These are phyloP conservation scores for Mormoops blainvillei DNA, from an alignment of 2,113 vertebrate genomes.

Conservation along the genomic window DNA sequence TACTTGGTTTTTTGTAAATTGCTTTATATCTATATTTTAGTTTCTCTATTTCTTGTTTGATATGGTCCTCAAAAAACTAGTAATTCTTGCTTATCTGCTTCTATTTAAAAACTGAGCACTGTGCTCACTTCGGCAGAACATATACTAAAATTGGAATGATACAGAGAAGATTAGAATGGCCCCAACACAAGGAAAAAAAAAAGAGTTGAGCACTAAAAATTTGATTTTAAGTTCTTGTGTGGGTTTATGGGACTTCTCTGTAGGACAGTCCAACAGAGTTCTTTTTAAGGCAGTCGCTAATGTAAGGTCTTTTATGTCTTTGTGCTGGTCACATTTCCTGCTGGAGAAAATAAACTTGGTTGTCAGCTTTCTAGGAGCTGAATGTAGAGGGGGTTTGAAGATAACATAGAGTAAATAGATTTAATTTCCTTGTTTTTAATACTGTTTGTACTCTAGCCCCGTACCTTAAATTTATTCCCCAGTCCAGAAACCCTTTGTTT, in stretches of 20 bases:
- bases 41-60: not conserved
- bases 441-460: not conserved
- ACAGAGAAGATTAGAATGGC: too few species aligned
- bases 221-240: not conserved
- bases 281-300: not conserved
- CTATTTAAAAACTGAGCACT: not conserved
- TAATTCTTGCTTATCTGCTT: not conserved
- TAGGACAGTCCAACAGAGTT: not conserved
- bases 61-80: not conserved
- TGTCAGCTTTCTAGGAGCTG: not conserved
- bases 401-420: not conserved
- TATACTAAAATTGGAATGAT: too few species aligned
- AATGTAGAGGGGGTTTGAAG: not conserved
- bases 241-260: not conserved
- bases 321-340: not conserved
- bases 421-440: not conserved
- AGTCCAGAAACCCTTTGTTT: not conserved
- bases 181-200: too few species aligned
- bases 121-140: too few species aligned
- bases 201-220: not conserved
- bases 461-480: not conserved
- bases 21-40: not conserved
- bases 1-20: not conserved
- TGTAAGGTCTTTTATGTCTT: not conserved
- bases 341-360: not conserved